A percentile compares a stretch with the other conserved stretches of the same genome.
Evolutionary conservation across 2,888 invertebrate genomes (phyloP).

Genomic region (Cotesia congregata): DNA sequence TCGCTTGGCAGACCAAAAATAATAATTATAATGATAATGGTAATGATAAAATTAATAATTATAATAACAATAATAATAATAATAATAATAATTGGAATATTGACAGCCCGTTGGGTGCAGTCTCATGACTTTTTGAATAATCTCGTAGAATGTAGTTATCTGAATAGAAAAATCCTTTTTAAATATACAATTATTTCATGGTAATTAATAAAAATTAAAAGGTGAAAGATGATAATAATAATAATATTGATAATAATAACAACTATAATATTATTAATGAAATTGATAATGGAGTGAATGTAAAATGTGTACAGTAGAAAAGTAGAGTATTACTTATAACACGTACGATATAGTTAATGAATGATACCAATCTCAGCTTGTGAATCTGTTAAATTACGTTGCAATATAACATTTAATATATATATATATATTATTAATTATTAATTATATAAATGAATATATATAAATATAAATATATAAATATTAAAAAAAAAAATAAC

Average conservation of each 20-base stretch:
- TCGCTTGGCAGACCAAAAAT: conserved; percentile 25
- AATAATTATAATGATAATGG: background rate
- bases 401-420: conserved; percentile 66
- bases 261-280: conserved; percentile 26
- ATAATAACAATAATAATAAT: conserved; percentile 10
- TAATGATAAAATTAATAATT: conserved; percentile 4
- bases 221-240: conserved; percentile 49
- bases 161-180: conserved; percentile 58
- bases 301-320: conserved; percentile 70
- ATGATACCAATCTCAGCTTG: conserved; percentile 70
- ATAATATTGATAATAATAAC: conserved; percentile 43
- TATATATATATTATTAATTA: conserved; percentile 52
- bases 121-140: conserved; percentile 69
- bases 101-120: conserved; percentile 57
- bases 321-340: conserved; percentile 65
- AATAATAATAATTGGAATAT: conserved; percentile 27
- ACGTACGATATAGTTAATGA: conserved; percentile 58
- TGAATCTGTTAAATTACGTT: conserved; percentile 69
- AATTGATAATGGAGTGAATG: conserved; percentile 54
- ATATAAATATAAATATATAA: conserved; percentile 21
- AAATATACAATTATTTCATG: background rate
- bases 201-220: conserved; percentile 37
- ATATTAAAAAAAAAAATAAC: background rate
- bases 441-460: conserved; percentile 20
- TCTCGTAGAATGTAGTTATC: conserved; percentile 64